A percentile compares a stretch with the other conserved stretches of the same genome.
Evolutionary conservation across 1,140 invertebrate genomes (phyloP).

Genomic region (Helicoverpa zea): DNA sequence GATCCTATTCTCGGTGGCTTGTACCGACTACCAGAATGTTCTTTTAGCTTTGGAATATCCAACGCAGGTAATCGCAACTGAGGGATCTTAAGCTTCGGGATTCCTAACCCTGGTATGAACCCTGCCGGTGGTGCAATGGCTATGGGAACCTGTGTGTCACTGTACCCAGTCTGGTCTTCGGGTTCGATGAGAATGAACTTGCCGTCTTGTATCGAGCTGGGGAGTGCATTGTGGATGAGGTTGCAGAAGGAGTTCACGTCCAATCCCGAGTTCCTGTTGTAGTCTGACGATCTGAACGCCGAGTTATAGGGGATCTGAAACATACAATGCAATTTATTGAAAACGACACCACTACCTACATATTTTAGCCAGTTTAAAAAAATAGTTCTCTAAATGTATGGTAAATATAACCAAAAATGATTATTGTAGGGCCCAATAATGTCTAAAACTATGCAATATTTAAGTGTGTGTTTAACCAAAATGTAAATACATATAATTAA

Average conservation of each 20-base stretch:
- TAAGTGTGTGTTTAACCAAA: not conserved
- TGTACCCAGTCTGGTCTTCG: constrained; percentile 68
- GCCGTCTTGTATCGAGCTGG: constrained; percentile 74
- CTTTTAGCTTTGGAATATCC: constrained; percentile 68
- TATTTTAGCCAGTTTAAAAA: no score
- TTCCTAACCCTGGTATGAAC: constrained; percentile 61
- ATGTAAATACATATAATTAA: not conserved
- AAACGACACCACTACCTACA: no score
- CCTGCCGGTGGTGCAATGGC: constrained; percentile 69
- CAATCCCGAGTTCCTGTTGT: constrained; percentile 15
- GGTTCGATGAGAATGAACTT: constrained; percentile 66
- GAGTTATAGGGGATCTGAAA: constrained; percentile 6
- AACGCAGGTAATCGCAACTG: constrained; percentile 68
- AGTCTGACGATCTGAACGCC: constrained; percentile 13
- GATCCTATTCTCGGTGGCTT: constrained; percentile 66
- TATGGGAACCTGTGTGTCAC: constrained; percentile 65
- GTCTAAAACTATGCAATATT: not conserved
- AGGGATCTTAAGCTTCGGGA: constrained; percentile 64
- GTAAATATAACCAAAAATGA: no score
- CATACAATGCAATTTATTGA: not conserved
- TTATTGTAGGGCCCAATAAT: no score
- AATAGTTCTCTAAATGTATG: no score
- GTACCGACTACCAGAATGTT: constrained; percentile 40
- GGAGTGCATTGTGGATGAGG: constrained; percentile 76
- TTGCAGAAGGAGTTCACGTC: constrained; percentile 74